Base-by-base conservation (phyloP, 2,797 vertebrate species). In the Alectoris magna region DNA sequence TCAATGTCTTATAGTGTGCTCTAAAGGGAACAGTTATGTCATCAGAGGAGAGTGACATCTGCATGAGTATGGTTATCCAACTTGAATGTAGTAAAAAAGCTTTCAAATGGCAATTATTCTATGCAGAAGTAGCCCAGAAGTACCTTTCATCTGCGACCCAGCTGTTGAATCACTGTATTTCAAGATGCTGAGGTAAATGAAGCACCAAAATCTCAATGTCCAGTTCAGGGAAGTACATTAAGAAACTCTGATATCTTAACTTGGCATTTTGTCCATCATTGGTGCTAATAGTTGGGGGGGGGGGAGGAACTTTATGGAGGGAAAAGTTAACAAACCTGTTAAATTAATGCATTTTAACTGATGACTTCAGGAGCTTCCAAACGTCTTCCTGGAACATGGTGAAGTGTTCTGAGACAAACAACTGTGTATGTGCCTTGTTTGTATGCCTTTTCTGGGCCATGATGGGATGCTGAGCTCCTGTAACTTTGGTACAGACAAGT, bases 31-130 rank as follows among this genome's bases (percentile, higher is more conserved):
- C 6, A 4, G 8, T 48, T 71, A 5, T 23, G 21, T 49, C 39
- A 67, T 59, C 4, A 10, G 21, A 11, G 14, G 44, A n/a, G 10
- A 29, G 9, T 48, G 0, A 3, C 2, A 4, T 1, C 4, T 11
- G 31, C 11, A 27, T 36, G 18, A 18, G 58, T 0, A 0, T 9
- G 11, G 31, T 29, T 53, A 0, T 48, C 49, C 15, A 17, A 77
- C 9, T 5, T 17, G 44, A 80, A 38, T 11, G 55, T 10, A 19
- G 29, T 1, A 73, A 17, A 48, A 77, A 48, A 79, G 13, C 39
- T 31, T 64, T 21, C 49, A 53, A 84, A 31, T 27, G 10, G 4
- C 26, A 68, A 49, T 29, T 76, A 36, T 15, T 73, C 53, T 14
- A 11, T 72, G 44, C 15, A 39, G 70, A 58, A 59, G 31, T 19